A percentile compares a stretch with the other conserved stretches of the same genome.
phyloP scores from a whole-genome alignment of 2,797 vertebrate species.

The Falco naumanni region DNA sequence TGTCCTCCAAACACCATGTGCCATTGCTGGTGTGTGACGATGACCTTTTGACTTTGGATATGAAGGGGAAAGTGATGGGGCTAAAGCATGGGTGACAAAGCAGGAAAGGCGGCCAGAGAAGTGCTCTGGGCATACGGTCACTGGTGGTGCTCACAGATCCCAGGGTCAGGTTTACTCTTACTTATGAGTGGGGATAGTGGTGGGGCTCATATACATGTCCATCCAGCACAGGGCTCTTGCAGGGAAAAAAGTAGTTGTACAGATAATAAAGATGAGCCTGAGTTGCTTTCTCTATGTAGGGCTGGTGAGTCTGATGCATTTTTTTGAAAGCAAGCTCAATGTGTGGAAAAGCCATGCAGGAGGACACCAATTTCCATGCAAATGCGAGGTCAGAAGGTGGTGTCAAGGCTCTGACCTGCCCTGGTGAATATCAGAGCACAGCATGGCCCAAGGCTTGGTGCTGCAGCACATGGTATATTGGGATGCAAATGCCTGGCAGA shows the following conservation, averaged over 20 bases:
- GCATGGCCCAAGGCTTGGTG: background rate
- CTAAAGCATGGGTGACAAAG: background rate
- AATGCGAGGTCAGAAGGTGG: accelerated
- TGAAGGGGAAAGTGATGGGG: background rate
- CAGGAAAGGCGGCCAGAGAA: background rate
- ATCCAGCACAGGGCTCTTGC: background rate
- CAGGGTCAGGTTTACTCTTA: background rate
- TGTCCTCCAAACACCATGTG: background rate
- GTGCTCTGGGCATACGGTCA: background rate
- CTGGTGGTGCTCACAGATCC: background rate
- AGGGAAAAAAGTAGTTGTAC: background rate
- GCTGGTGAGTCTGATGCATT: background rate
- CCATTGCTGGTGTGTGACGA: background rate
- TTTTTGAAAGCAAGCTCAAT: background rate
- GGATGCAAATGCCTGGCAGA: background rate
- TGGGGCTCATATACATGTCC: accelerated
- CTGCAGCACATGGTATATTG: accelerated
- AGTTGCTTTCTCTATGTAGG: background rate
- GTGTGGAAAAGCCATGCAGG: background rate
- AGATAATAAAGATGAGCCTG: background rate
- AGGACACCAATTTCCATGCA: background rate
- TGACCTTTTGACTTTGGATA: background rate
- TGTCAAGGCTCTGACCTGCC: background rate
- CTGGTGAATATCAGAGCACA: background rate
- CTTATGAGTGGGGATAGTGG: background rate